These are phyloP conservation scores for Drosophila merina DNA, from an alignment of 2,888 invertebrate genomes.

Conservation along the genomic window DNA sequence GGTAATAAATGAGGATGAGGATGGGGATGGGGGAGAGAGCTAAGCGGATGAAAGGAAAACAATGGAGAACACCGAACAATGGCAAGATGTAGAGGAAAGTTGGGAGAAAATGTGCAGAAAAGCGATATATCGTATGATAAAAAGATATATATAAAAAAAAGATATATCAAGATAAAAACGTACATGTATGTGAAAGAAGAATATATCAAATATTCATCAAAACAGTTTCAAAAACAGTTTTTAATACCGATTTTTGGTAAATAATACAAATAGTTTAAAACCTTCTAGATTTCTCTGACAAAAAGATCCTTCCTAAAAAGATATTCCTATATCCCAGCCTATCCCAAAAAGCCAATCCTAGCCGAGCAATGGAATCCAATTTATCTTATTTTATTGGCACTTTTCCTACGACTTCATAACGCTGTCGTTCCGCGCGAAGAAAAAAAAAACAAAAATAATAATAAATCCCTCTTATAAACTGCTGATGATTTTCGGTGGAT, in stretches of 20 bases:
- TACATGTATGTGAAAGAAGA: too few relatives aligned
- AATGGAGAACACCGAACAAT: constrained; percentile 15
- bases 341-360: neutral
- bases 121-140: neutral
- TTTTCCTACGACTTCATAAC: neutral
- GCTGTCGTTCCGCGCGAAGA: neutral
- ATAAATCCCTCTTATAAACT: constrained; percentile 33
- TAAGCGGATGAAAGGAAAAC: constrained; percentile 19
- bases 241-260: too few relatives aligned
- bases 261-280: too few relatives aligned
- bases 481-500: constrained; percentile 33
- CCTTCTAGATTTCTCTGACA: too few relatives aligned
- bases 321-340: too few relatives aligned
- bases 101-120: neutral
- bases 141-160: neutral
- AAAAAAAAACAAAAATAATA: neutral
- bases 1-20: neutral
- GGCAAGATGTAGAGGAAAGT: neutral
- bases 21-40: neutral
- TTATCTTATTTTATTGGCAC: constrained; percentile 12
- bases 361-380: constrained; percentile 4
- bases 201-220: too few relatives aligned
- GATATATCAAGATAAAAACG: too few relatives aligned
- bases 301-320: too few relatives aligned
- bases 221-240: too few relatives aligned